Conservation (phyloP, 2,888 invertebrate species). For the Steinernema hermaphroditum region DNA sequence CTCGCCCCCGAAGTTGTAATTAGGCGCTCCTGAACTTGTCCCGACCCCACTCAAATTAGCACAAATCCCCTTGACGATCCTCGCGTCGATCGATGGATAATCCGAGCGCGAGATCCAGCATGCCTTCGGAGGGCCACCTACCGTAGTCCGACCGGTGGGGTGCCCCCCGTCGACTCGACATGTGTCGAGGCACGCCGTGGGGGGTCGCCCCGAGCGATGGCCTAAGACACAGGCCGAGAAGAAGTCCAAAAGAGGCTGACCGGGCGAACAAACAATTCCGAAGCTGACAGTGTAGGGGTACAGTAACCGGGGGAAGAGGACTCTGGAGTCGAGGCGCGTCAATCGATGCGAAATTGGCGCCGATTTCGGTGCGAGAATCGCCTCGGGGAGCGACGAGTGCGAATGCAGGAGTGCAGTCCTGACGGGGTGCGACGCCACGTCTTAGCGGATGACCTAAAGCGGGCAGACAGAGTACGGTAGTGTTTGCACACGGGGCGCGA, state of each 20-base stretch:
- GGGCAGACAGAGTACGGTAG: neutral
- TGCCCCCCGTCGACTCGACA: slow-evolving; percentile 21
- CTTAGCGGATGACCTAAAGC: neutral
- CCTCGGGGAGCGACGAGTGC: slow-evolving; percentile 14
- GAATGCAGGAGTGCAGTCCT: neutral
- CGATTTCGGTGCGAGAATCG: slow-evolving; percentile 14
- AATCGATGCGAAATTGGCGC: slow-evolving; percentile 17
- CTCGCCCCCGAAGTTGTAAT: neutral
- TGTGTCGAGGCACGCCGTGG: slow-evolving; percentile 20
- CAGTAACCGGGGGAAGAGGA: neutral
- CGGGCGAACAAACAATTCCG: slow-evolving; percentile 10
- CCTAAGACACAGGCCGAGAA: neutral
- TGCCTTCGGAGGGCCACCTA: slow-evolving; percentile 20
- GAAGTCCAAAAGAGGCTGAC: neutral
- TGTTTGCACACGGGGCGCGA: slow-evolving; percentile 24
- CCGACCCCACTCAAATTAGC: slow-evolving; percentile 30
- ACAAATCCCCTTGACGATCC: slow-evolving; percentile 16
- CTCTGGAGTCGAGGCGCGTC: neutral
- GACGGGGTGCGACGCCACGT: slow-evolving; percentile 10
- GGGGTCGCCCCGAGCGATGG: neutral
- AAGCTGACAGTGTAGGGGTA: slow-evolving; percentile 17
- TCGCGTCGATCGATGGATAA: slow-evolving; percentile 22
- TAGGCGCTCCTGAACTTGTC: slow-evolving; percentile 21
- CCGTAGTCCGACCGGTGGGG: neutral
- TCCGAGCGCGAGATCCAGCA: slow-evolving; percentile 25